phyloP scores from a whole-genome alignment of 2,888 invertebrate species.

The Chymomyza caudatula region DNA sequence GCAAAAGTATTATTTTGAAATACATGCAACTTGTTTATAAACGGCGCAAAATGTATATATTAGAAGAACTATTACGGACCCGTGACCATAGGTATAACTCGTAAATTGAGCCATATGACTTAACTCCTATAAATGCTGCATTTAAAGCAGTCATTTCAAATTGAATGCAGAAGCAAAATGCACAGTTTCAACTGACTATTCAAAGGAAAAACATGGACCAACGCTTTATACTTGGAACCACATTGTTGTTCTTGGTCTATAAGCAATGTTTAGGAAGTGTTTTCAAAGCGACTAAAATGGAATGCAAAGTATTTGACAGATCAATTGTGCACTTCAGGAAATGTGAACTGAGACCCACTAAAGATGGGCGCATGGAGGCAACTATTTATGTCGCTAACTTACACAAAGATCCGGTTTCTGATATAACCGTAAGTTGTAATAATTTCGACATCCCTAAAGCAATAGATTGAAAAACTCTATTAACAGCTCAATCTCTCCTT shows the following conservation, averaged over 20 bases:
- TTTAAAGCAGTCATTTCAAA: constrained; percentile 13
- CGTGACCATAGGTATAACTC: too few relatives aligned
- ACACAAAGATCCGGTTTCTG: constrained; percentile 6
- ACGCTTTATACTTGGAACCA: not conserved
- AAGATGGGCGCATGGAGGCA: constrained; percentile 9
- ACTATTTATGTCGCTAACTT: constrained; percentile 8
- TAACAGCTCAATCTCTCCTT: not conserved
- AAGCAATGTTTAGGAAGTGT: not conserved
- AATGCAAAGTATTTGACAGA: constrained; percentile 18
- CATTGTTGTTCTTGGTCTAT: not conserved
- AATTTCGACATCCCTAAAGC: constrained; percentile 29
- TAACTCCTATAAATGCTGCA: not conserved
- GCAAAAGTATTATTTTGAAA: too few relatives aligned
- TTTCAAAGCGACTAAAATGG: constrained; percentile 8
- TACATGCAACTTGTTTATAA: too few relatives aligned
- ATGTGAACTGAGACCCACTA: constrained; percentile 17
- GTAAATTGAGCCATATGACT: too few relatives aligned
- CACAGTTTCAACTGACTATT: not conserved
- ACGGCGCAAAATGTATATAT: too few relatives aligned
- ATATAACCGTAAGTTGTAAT: constrained; percentile 23
- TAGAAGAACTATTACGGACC: too few relatives aligned
- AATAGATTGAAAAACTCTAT: not conserved
- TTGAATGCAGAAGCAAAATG: too few relatives aligned
- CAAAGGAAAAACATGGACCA: not conserved
- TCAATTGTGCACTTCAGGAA: constrained; percentile 12